Base-by-base conservation (phyloP, 2,797 vertebrate genomes). In the Onychomys torridus region DNA sequence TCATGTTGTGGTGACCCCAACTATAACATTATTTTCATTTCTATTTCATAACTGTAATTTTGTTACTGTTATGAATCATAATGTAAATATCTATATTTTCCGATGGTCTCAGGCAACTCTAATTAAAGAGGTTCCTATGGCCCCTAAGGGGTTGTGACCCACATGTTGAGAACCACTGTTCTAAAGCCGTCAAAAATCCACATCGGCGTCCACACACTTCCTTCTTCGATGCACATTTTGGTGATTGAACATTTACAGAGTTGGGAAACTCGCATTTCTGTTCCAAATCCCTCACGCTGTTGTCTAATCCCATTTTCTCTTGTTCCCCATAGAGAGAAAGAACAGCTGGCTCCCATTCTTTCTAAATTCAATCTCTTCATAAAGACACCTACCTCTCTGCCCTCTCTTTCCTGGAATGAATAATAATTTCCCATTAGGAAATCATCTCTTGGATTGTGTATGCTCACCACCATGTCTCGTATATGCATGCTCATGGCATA, bases 291-390 rank as follows among this genome's bases (percentile, higher is more conserved):
- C 96, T 94, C 84, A 90, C 0, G 2, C 91, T 94, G 10, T 83
- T 91, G 85, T 96, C 85, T 96, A 97, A 97, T 97, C 95, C 82
- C 96, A 92, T 97, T 97, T 97, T 97, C 92, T 96, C 87, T 96
- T 93, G 87, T 82, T 96, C 77, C 82, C 96, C 82, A 65, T 86
- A 71, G 95, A 96, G 81, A 92, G 84, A 94, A 87, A 69, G 94
- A 96, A 94, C 94, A 97, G 81, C 77, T 94, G 88, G 93, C 86
- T 95, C 90, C 73, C 93, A 95, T 97, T 97, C 96, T 96, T 83
- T 95, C 93, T 95, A 93, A 97, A 95, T 79, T 73, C 96, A 95
- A 89, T 93, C 93, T 61, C 93, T 96, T 92, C 93, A 67, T 90
- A 95, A 96, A 90, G 96, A 96, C 89, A 88, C 65, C 91, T 90